A percentile compares a stretch with the other conserved stretches of the same genome.
These are phyloP conservation scores for Eilema depressum DNA, from an alignment of 2,888 invertebrate species.

Conservation along the genomic window DNA sequence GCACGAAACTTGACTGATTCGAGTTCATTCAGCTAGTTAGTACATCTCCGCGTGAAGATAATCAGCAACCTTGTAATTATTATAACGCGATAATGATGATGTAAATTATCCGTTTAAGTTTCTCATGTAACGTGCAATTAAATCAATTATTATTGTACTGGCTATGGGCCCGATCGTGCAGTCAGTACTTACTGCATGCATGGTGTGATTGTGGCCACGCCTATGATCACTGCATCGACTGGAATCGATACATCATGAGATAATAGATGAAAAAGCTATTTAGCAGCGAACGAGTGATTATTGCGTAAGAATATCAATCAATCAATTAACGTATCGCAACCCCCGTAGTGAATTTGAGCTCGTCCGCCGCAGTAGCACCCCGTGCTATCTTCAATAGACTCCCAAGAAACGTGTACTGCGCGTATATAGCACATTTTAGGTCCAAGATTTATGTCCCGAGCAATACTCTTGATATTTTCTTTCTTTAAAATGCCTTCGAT, in stretches of 20 bases:
- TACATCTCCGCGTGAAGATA: not conserved
- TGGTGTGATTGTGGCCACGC: not conserved
- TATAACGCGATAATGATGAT: not conserved
- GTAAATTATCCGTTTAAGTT: conserved; percentile 3
- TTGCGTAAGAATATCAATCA: no score
- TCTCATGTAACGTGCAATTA: conserved; percentile 10
- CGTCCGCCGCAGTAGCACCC: no score
- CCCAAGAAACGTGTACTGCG: no score
- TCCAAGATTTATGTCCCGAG: no score
- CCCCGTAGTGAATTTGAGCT: no score
- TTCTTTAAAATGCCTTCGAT: no score
- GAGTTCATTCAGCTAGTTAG: not conserved
- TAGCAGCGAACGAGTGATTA: no score
- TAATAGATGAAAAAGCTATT: not conserved
- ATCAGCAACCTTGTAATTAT: not conserved
- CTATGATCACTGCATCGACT: not conserved
- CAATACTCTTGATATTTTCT: no score
- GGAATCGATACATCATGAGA: not conserved
- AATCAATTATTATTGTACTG: conserved; percentile 1
- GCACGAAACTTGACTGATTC: not conserved
- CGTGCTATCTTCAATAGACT: no score
- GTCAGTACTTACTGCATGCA: not conserved
- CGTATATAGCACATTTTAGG: no score
- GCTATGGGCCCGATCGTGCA: not conserved
- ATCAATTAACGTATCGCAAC: no score